phyloP scores from a whole-genome alignment of 2,888 invertebrate species.

The Aproaerema taeniolella region DNA sequence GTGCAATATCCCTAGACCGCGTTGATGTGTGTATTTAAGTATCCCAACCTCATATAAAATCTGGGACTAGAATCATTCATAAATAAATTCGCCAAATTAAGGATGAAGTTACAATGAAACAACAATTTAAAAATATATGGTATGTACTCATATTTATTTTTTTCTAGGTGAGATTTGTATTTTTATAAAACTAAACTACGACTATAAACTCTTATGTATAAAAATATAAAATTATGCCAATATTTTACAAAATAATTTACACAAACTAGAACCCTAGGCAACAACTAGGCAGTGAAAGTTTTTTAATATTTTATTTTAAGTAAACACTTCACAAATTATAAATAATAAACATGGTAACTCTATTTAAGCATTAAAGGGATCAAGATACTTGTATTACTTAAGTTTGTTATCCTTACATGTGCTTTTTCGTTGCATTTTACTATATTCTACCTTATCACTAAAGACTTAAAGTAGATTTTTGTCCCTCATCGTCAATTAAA shows the following conservation, averaged over 20 bases:
- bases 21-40: no score
- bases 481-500: constrained; percentile 43
- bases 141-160: constrained; percentile 39
- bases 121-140: constrained; percentile 30
- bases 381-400: no score
- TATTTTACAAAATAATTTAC: constrained; percentile 67
- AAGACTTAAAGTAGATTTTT: constrained; percentile 23
- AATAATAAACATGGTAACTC: neutral
- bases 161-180: constrained; percentile 48
- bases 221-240: constrained; percentile 36
- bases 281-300: constrained; percentile 53
- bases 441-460: neutral
- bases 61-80: no score
- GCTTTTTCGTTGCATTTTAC: neutral
- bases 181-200: constrained; percentile 36
- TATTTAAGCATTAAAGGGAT: neutral
- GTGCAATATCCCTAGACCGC: no score
- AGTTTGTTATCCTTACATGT: no score
- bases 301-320: constrained; percentile 1
- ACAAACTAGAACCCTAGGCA: constrained; percentile 36
- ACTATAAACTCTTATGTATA: constrained; percentile 27
- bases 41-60: no score
- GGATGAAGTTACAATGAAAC: constrained; percentile 28
- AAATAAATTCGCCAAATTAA: no score
- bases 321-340: neutral